Base-by-base conservation (phyloP, 1,140 invertebrate genomes). In the Leptinotarsa lineolata region DNA sequence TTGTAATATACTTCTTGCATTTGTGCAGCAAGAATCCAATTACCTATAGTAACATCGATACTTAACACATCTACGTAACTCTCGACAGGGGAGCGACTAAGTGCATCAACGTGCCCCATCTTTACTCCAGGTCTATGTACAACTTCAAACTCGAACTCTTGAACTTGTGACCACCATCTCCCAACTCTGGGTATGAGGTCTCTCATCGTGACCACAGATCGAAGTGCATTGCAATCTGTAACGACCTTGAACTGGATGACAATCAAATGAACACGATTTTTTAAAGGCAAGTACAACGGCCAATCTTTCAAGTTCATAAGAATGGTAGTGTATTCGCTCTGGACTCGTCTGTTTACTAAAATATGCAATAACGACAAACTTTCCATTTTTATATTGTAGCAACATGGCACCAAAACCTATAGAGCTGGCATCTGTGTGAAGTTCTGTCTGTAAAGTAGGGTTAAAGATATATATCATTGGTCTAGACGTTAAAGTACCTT, bases 281-380 rank as follows among this genome's bases (percentile, higher is more conserved):
- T 83, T 80, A 1, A 85, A 48, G 0, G 80, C 81, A 72, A 8
- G 76, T 76, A 80, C 79, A 59, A 76, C 83, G 4, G 78, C 83
- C 68, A 76, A 44, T 4, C 69, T 68, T 65, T 77, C 75, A 16
- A 75, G 48, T 46, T 77, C 73, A 24, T 74, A 74, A 15, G 73
- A 77, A 72, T 74, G 65, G 72, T 76, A 79, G 22, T 72, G 64
- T 11, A 18, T 30, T 54, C 78, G 76, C 2, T 67, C 20, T 20
- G 54, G 39, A 11, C 61, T 76, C 3, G 74, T 78, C 15, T 22
- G 12, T 69, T 69, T 72, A 76, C 76, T 76, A 46, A 76, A 76
- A 72, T 78, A 80, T 1, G 24, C 74, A 21, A 80, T 45, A 13
- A 24, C 24, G 5, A 5, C 8, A 22, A 58, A 77, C 75, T 30